Percentiles rank a stretch among this genome's conserved stretches.
phyloP scores from a whole-genome alignment of 1,140 invertebrate genomes.

The Trichonephila clavipes region DNA sequence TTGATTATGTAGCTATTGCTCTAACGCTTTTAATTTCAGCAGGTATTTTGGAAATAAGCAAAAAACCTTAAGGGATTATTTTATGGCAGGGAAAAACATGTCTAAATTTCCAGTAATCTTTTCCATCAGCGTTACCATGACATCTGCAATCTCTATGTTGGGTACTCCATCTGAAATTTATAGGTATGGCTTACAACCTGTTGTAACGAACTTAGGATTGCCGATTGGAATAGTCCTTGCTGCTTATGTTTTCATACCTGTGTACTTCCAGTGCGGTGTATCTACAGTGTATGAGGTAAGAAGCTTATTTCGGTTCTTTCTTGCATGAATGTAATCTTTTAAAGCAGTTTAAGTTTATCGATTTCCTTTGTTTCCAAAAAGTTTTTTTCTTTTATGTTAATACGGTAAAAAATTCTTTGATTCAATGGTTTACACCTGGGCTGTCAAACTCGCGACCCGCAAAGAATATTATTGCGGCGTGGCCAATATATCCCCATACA shows the following conservation, averaged over 20 bases:
- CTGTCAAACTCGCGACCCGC: no score
- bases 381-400: no score
- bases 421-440: no score
- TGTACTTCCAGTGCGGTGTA: neutral
- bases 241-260: neutral
- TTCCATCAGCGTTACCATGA: neutral
- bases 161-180: neutral
- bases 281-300: neutral
- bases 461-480: no score
- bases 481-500: no score
- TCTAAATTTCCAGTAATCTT: neutral
- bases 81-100: neutral
- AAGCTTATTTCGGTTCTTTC: no score
- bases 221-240: slow-evolving; percentile 83
- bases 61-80: neutral
- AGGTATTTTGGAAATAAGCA: neutral
- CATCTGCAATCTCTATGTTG: neutral
- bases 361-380: no score
- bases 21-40: neutral
- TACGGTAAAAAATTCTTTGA: no score
- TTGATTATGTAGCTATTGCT: neutral
- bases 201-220: slow-evolving; percentile 82
- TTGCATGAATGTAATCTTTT: no score
- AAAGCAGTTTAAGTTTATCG: no score
- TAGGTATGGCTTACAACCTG: neutral